Percentiles rank a stretch among this genome's conserved stretches.
Conservation (phyloP, 2,797 vertebrate genomes). For the Odontamblyopus rebecca region DNA sequence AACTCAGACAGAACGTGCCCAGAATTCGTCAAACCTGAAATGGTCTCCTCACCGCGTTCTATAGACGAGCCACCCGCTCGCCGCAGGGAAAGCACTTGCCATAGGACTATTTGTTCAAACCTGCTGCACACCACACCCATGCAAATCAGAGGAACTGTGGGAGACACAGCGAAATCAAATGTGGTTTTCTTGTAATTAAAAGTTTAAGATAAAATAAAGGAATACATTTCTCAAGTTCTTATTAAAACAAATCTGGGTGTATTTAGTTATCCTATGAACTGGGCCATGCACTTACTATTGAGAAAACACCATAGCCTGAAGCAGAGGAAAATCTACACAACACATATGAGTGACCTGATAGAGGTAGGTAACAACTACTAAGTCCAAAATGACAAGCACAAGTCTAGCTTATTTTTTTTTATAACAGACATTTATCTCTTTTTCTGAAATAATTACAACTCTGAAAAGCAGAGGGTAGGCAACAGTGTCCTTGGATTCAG, state of each 20-base stretch:
- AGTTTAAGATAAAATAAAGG: neutral
- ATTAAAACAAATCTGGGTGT: constrained; percentile 20
- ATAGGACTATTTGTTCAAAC: constrained; percentile 37
- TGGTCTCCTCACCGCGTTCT: constrained; percentile 32
- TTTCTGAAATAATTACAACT: constrained; percentile 59
- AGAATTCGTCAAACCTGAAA: constrained; percentile 65
- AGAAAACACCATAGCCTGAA: constrained; percentile 39
- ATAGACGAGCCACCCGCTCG: neutral
- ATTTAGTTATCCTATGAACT: constrained; percentile 34
- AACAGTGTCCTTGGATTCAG: constrained; percentile 48
- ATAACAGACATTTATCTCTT: constrained; percentile 59
- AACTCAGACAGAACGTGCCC: constrained; percentile 28
- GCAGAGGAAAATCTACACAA: constrained; percentile 52
- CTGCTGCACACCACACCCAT: constrained; percentile 10
- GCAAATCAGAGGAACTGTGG: neutral
- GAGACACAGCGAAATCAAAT: neutral
- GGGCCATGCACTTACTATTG: constrained; percentile 57
- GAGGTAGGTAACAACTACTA: constrained; percentile 70
- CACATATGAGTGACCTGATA: constrained; percentile 55
- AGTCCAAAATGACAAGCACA: constrained; percentile 59
- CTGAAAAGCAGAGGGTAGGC: constrained; percentile 44
- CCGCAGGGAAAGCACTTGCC: constrained; percentile 15
- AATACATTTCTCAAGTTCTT: constrained; percentile 18
- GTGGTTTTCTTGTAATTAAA: neutral
- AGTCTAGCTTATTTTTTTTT: constrained; percentile 59